These are phyloP conservation scores for Julus scanicus DNA, from an alignment of 2,888 invertebrate species.

Conservation along the genomic window DNA sequence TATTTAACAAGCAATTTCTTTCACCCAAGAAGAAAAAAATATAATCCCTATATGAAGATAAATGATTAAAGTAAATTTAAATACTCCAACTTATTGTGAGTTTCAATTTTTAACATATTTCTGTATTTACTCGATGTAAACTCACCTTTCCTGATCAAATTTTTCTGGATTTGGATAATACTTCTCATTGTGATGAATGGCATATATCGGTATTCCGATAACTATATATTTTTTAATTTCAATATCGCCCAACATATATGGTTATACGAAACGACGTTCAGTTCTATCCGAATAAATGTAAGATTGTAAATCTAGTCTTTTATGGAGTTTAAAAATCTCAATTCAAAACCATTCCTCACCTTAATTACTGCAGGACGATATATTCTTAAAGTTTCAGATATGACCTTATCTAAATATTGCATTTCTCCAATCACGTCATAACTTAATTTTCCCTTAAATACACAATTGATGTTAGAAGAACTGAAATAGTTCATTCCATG, in stretches of 20 bases:
- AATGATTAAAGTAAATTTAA: too few relatives aligned
- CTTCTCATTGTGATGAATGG: conserved; percentile 55
- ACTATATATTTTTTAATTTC: background rate
- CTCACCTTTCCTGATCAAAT: conserved; percentile 56
- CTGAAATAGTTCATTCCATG: background rate
- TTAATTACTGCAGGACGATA: conserved; percentile 72
- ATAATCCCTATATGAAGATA: too few relatives aligned
- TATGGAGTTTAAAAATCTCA: background rate
- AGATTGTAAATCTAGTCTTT: background rate
- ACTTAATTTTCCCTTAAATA: conserved; percentile 66
- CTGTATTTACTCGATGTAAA: background rate
- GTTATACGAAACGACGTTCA: conserved; percentile 50
- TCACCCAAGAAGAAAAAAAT: too few relatives aligned
- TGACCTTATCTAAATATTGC: conserved; percentile 71
- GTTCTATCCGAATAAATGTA: conserved; percentile 16
- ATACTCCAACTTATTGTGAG: too few relatives aligned
- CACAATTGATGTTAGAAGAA: too few relatives aligned
- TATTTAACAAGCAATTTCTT: too few relatives aligned
- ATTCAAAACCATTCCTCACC: conserved; percentile 59
- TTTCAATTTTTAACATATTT: too few relatives aligned
- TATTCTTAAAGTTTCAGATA: conserved; percentile 72
- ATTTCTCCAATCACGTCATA: conserved; percentile 70
- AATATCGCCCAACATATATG: background rate
- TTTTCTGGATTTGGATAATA: conserved; percentile 54
- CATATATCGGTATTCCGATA: conserved; percentile 53